Conservation (phyloP, 2,113 vertebrate genomes). For the Danionella cerebrum region DNA sequence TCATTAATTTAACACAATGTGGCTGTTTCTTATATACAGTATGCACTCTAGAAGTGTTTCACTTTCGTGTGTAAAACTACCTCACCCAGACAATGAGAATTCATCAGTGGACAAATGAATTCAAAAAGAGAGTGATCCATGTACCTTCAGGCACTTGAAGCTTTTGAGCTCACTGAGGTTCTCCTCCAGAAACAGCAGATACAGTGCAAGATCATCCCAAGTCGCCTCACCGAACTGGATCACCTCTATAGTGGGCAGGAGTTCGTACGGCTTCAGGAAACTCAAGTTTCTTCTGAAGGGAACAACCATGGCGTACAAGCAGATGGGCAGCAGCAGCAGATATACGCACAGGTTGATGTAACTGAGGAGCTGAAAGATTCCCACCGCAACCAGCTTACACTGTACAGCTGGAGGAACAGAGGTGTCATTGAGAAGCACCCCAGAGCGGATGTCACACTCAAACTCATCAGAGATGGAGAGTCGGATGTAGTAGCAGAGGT, state of each 20-base stretch:
- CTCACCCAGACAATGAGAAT: too few relatives aligned
- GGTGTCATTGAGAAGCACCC: constrained; percentile 72
- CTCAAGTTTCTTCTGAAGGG: constrained; percentile 61
- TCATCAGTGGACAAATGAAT: too few relatives aligned
- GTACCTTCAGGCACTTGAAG: constrained; percentile 86
- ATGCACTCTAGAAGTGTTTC: too few relatives aligned
- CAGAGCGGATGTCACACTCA: constrained; percentile 76
- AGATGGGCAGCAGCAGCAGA: constrained; percentile 66
- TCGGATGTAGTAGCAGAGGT: constrained; percentile 84
- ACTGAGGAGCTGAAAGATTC: constrained; percentile 87
- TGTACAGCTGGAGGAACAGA: constrained; percentile 71
- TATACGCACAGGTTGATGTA: constrained; percentile 81
- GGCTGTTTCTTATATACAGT: too few relatives aligned
- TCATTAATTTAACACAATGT: too few relatives aligned
- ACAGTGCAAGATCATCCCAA: constrained; percentile 84
- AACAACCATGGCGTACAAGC: constrained; percentile 72
- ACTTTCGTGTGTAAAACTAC: too few relatives aligned
- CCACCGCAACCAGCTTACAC: constrained; percentile 89
- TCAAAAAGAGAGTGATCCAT: neutral
- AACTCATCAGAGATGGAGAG: constrained; percentile 83
- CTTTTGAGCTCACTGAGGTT: constrained; percentile 93
- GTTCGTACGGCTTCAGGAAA: constrained; percentile 78
- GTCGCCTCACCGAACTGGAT: constrained; percentile 57
- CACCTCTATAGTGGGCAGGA: constrained; percentile 77
- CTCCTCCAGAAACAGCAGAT: constrained; percentile 87